Evolutionary conservation across 2,113 vertebrate genomes (phyloP).

Genomic region (Ceyx melanurus): DNA sequence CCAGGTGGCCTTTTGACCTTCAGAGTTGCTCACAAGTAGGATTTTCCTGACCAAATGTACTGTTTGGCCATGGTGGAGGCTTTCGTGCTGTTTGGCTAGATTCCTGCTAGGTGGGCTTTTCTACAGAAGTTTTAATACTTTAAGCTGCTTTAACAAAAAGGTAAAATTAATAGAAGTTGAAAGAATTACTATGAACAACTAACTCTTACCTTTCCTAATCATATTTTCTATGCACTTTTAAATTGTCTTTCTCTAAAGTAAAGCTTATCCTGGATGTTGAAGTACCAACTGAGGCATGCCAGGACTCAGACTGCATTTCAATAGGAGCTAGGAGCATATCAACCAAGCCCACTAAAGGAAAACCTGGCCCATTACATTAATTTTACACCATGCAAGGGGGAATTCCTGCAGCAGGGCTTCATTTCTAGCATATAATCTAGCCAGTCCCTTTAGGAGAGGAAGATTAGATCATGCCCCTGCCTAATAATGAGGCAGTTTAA

Average conservation of each 20-base stretch:
- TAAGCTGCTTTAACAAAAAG: background rate
- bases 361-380: background rate
- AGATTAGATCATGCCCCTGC: background rate
- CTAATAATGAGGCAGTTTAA: background rate
- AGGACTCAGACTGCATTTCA: background rate
- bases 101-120: background rate
- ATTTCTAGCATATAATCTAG: background rate
- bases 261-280: background rate
- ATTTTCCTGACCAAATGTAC: background rate
- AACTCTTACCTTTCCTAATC: background rate
- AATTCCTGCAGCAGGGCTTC: background rate
- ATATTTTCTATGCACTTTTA: background rate
- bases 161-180: background rate
- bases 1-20: conserved; percentile 45
- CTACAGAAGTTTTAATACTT: background rate
- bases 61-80: background rate
- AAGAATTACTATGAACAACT: background rate
- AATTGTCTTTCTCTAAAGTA: background rate
- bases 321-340: background rate
- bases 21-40: background rate
- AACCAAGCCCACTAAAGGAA: background rate
- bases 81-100: background rate
- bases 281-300: background rate
- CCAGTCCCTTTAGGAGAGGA: background rate
- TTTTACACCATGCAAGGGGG: background rate